Evolutionary conservation across 2,888 invertebrate genomes (phyloP).

Genomic region (Perizoma affinitatum): DNA sequence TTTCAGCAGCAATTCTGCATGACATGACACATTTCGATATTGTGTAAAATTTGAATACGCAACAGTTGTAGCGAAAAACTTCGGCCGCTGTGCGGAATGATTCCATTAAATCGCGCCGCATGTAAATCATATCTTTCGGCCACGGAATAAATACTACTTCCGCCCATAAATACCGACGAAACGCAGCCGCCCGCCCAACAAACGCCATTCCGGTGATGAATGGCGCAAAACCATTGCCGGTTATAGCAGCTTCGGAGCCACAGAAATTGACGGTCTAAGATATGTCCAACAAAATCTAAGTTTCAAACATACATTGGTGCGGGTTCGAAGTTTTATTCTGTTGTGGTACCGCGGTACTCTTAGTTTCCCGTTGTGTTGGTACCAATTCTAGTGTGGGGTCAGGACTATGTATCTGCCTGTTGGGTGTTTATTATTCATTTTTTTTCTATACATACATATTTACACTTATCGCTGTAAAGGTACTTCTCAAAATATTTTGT

Average conservation of each 20-base stretch:
- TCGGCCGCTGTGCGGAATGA: slow-evolving; percentile 56
- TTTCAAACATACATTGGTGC: no score
- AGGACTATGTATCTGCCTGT: no score
- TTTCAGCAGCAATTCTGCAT: slow-evolving; percentile 7
- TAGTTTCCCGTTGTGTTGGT: no score
- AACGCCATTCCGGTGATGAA: slow-evolving; percentile 63
- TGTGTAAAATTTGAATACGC: slow-evolving; percentile 28
- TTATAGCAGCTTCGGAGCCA: slow-evolving; percentile 5
- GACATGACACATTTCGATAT: slow-evolving; percentile 14
- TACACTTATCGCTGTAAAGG: no score
- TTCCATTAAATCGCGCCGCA: slow-evolving; percentile 57
- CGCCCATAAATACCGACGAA: slow-evolving; percentile 41
- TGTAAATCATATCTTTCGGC: slow-evolving; percentile 56
- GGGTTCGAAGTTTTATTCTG: no score
- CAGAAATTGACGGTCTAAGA: background rate
- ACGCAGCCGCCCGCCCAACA: slow-evolving; percentile 42
- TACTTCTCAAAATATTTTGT: no score
- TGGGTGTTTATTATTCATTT: no score
- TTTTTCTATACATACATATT: no score
- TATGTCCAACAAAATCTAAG: no score
- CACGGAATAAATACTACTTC: slow-evolving; percentile 23
- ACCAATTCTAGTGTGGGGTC: no score
- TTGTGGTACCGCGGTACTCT: no score
- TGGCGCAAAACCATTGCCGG: slow-evolving; percentile 43
- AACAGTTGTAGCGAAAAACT: slow-evolving; percentile 56